Evolutionary conservation across 2,113 vertebrate genomes (phyloP).

Genomic region (Nothocercus nigrocapillus): DNA sequence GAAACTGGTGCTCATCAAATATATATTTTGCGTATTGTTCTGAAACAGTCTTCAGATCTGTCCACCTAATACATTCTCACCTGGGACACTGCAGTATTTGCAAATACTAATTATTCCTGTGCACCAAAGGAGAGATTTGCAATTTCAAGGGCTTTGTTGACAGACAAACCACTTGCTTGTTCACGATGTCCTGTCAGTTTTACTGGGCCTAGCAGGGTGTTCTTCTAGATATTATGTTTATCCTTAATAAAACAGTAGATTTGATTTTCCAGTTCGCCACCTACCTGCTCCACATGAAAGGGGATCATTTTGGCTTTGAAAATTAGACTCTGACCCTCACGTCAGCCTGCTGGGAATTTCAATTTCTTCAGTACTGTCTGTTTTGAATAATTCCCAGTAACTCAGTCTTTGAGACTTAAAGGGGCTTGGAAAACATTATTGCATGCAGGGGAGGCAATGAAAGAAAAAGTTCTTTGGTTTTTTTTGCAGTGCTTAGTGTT

Average conservation of each 20-base stretch:
- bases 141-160: neutral
- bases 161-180: neutral
- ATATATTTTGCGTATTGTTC: neutral
- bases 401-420: neutral
- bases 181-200: neutral
- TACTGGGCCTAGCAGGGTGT: conserved; percentile 9
- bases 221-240: conserved; percentile 33
- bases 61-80: neutral
- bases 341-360: conserved; percentile 9
- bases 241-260: conserved; percentile 58
- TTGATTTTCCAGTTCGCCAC: conserved; percentile 51
- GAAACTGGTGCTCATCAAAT: neutral
- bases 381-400: neutral
- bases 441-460: neutral
- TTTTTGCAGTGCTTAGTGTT: neutral
- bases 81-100: neutral
- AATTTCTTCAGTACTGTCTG: neutral
- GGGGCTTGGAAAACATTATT: neutral
- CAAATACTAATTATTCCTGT: neutral
- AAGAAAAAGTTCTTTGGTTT: neutral
- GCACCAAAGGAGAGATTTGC: neutral
- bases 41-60: neutral
- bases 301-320: neutral
- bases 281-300: neutral
- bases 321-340: neutral